Evolutionary conservation across 2,113 vertebrate genomes (phyloP), one percentile per base, ranked within the genome.

Genomic region (Periophthalmus modestus): DNA sequence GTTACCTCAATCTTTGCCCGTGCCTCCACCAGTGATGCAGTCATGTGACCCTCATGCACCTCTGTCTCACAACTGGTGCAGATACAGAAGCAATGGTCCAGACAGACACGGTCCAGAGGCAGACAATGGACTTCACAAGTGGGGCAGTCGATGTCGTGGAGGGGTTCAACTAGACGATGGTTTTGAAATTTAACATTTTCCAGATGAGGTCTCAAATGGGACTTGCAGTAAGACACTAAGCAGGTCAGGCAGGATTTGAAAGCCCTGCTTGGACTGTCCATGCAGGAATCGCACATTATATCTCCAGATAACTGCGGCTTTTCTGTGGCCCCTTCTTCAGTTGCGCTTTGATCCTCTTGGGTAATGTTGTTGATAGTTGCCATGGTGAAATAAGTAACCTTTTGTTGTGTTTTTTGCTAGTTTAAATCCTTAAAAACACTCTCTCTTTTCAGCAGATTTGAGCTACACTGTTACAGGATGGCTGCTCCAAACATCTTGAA

Each of bases 181-280:
- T 89, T 93, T 71, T 82, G 92, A 83, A 97, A 98, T 4, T 92
- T 94, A 0, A 75, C 87, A 75, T 94, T 96, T 67, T 95, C 92
- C 57, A 83, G 73, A 89, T 97, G 96, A 0, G 95, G 96, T 75
- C 59, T 87, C 84, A 98, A 88, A 83, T 97, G 95, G 71, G 89
- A 92, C 66, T 82, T 28, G 73, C 96, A 97, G 93, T 95, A 97
- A 69, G 95, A 96, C 12, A 95, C 95, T 89, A 93, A 91, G 85
- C 96, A 98, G 78, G 95, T 95, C 55, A 97, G 92, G 88, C 96
- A 97, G 36, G 95, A 96, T 89, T 92, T 94, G 24, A 72, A 36
- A 0, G 95, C 96, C 2, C 39, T 69, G 1, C 39, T 86, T 24
- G 80, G 88, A 63, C 43, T 66, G 54, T 91, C 89, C 62, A 75